Conservation (phyloP, 2,797 vertebrate genomes). For the Tokudaia muenninki region DNA sequence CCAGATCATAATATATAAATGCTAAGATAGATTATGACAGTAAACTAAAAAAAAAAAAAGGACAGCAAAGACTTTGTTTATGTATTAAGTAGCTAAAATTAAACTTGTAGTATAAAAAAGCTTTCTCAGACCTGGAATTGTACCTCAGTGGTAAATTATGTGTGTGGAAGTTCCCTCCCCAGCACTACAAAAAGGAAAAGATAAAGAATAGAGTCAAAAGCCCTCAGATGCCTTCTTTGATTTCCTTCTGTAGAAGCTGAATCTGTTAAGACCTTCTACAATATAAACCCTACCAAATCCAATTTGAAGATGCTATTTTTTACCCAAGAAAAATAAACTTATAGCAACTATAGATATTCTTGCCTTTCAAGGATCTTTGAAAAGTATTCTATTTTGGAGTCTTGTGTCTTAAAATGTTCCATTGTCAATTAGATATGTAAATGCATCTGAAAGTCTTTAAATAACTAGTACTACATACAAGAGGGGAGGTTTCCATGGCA, state of each 20-base stretch:
- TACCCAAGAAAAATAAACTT: constrained; percentile 57
- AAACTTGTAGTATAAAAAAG: constrained; percentile 32
- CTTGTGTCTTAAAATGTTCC: constrained; percentile 43
- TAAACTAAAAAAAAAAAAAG: constrained; percentile 41
- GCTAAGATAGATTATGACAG: constrained; percentile 38
- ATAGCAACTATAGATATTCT: constrained; percentile 22
- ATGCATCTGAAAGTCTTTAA: constrained; percentile 46
- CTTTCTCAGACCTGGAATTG: not conserved
- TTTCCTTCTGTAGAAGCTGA: not conserved
- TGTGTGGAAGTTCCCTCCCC: too few species aligned
- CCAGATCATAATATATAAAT: constrained; percentile 12
- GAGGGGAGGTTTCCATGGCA: constrained; percentile 3
- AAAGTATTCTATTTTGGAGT: constrained; percentile 36
- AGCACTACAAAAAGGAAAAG: not conserved
- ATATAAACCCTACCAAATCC: constrained; percentile 56
- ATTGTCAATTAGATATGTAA: constrained; percentile 45
- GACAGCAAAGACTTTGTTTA: constrained; percentile 25
- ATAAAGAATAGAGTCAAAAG: not conserved
- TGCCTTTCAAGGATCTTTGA: constrained; percentile 53
- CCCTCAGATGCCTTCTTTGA: not conserved
- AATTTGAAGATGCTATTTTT: constrained; percentile 59
- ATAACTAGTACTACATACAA: constrained; percentile 34
- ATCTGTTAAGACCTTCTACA: constrained; percentile 40
- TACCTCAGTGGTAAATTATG: not conserved
- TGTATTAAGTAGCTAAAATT: constrained; percentile 39